Percentiles rank a stretch among this genome's conserved stretches.
Conservation (phyloP, 2,113 vertebrate genomes). For the Eublepharis macularius region DNA sequence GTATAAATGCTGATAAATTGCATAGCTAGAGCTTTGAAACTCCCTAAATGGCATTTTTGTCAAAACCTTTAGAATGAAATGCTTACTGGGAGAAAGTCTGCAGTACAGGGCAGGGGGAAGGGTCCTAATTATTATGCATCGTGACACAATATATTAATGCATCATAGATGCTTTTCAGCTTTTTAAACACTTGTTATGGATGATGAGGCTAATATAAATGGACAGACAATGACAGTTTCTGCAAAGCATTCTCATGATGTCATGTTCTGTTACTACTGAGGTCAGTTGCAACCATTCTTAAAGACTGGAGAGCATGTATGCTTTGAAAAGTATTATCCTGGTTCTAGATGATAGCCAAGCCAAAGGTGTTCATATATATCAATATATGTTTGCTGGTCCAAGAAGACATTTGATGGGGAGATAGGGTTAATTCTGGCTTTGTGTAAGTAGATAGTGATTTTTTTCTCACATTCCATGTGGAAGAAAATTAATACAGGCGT, state of each 20-base stretch:
- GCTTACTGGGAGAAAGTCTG: slow-evolving; percentile 72
- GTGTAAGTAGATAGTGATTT: not conserved
- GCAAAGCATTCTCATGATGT: slow-evolving; percentile 61
- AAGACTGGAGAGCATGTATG: slow-evolving; percentile 23
- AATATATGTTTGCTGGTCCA: slow-evolving; percentile 1
- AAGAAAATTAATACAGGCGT: slow-evolving; percentile 7
- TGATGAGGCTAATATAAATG: slow-evolving; percentile 67
- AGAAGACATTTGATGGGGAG: not conserved
- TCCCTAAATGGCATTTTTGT: slow-evolving; percentile 75
- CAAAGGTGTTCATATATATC: slow-evolving; percentile 28
- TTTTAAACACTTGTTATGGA: slow-evolving; percentile 69
- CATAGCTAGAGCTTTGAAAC: slow-evolving; percentile 66
- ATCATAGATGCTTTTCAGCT: slow-evolving; percentile 70
- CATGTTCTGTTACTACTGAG: slow-evolving; percentile 51
- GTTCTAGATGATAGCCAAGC: slow-evolving; percentile 40
- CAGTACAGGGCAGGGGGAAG: slow-evolving; percentile 63
- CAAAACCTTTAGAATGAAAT: slow-evolving; percentile 72
- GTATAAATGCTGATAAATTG: slow-evolving; percentile 76
- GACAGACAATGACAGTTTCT: slow-evolving; percentile 53
- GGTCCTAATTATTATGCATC: slow-evolving; percentile 71
- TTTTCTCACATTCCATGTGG: not conserved
- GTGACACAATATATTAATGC: slow-evolving; percentile 71
- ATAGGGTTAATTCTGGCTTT: not conserved
- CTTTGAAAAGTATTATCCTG: slow-evolving; percentile 17
- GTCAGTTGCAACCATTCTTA: slow-evolving; percentile 1